Base-by-base conservation (phyloP, 2,113 vertebrate genomes). In the Paedocypris sp. region DNA sequence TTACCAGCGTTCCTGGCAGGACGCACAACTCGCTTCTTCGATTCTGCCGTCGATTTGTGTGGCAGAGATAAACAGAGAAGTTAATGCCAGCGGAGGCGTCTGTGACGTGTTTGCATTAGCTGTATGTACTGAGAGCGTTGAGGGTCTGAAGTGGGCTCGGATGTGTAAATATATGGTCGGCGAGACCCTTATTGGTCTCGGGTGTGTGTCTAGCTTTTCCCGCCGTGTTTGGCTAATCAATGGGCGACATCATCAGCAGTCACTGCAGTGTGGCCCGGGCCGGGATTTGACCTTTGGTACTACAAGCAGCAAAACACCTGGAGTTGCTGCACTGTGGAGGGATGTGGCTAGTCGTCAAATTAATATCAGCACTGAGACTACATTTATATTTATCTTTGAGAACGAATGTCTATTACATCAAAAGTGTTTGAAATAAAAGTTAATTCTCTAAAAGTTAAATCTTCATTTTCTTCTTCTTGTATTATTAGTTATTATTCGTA, bases 201-300 rank as follows among this genome's bases (percentile, higher is more conserved):
- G 66, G 45, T 68, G 48, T 71, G 57, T 65, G 26, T 47, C 70
- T 73, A 71, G 71, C 69, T 67, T n/a, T 79, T 79, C 69, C 65
- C 73, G 62, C 47, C 62, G 51, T 86, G 82, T 87, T 87, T 85
- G 80, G 73, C 83, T 79, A 87, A 86, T 88, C 85, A 83, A 81
- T 87, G 79, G 66, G 72, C 80, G 79, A 81, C 80, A 80, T 81
- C 75, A 84, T 86, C 77, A 79, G 60, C 65, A 80, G 78, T 70
- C 77, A 79, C 78, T 79, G 79, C 77, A 69, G 77, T 72, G 63
- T 65, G 45, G 65, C 77, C 77, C 74, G 66, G 61, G n/a, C n/a
- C n/a, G n/a, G n/a, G n/a, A n/a, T n/a, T n/a, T n/a, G n/a, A n/a
- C n/a, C n/a, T n/a, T n/a, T n/a, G n/a, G n/a, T n/a, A n/a, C n/a